Percentiles rank a stretch among this genome's conserved stretches.
phyloP scores from a whole-genome alignment of 2,113 vertebrate species.

The Ochotona curzoniae region DNA sequence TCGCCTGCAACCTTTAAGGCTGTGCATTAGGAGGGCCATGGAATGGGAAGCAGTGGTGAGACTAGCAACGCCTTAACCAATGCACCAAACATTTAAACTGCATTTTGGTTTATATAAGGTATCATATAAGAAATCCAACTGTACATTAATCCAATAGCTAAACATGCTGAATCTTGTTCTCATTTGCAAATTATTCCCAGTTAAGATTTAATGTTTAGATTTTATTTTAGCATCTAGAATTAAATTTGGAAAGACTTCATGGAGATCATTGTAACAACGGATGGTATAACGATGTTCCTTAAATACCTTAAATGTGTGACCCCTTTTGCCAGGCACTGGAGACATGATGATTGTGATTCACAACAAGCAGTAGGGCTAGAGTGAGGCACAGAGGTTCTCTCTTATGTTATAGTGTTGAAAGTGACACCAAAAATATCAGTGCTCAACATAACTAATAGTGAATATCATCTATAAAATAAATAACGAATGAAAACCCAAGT shows the following conservation, averaged over 20 bases:
- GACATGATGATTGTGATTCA: neutral
- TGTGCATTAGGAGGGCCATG: too few relatives aligned
- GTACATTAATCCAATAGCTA: neutral
- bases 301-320: neutral
- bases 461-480: neutral
- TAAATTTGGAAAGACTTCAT: neutral
- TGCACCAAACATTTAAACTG: too few relatives aligned
- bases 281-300: neutral
- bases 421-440: neutral
- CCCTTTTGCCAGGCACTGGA: neutral
- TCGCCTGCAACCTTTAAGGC: too few relatives aligned
- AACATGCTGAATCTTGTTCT: neutral
- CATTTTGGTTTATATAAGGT: neutral
- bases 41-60: too few relatives aligned
- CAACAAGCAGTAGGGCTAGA: neutral
- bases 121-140: neutral
- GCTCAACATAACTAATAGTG: neutral
- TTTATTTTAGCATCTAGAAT: neutral
- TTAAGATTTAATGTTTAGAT: neutral
- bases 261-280: neutral
- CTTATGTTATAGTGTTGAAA: neutral
- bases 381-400: accelerated
- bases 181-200: neutral
- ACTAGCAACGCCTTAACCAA: too few relatives aligned
- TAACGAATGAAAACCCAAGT: neutral